phyloP scores from a whole-genome alignment of 2,113 vertebrate species.

The Nettapus auritus region DNA sequence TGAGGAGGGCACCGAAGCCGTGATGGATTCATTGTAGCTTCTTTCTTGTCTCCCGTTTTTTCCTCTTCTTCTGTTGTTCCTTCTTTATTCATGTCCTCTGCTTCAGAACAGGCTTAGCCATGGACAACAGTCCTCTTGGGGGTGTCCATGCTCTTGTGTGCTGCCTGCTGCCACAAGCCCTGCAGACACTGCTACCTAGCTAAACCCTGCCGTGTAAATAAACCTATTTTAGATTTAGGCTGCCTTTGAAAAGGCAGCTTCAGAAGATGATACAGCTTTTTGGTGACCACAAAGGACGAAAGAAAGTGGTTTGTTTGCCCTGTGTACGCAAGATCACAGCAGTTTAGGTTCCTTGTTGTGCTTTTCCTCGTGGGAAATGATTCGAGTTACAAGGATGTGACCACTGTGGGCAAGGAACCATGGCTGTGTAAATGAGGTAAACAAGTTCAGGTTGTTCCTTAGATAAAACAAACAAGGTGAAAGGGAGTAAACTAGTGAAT shows the following conservation, averaged over 20 bases:
- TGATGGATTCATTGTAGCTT: background rate
- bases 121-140: background rate
- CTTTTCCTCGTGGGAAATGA: background rate
- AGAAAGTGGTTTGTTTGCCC: background rate
- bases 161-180: background rate
- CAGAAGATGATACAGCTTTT: background rate
- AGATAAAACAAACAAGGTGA: background rate
- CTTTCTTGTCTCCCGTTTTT: background rate
- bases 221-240: background rate
- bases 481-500: background rate
- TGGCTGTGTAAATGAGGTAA: background rate
- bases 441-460: background rate
- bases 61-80: background rate
- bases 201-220: background rate
- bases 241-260: background rate
- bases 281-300: background rate
- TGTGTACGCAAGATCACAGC: background rate
- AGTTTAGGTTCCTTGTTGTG: background rate
- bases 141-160: background rate
- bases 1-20: accelerated
- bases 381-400: background rate
- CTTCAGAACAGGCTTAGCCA: background rate
- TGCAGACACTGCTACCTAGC: background rate
- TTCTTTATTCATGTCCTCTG: background rate
- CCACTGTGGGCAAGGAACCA: background rate